Conservation (phyloP, 2,888 invertebrate genomes). For the Drosophila phalerata region DNA sequence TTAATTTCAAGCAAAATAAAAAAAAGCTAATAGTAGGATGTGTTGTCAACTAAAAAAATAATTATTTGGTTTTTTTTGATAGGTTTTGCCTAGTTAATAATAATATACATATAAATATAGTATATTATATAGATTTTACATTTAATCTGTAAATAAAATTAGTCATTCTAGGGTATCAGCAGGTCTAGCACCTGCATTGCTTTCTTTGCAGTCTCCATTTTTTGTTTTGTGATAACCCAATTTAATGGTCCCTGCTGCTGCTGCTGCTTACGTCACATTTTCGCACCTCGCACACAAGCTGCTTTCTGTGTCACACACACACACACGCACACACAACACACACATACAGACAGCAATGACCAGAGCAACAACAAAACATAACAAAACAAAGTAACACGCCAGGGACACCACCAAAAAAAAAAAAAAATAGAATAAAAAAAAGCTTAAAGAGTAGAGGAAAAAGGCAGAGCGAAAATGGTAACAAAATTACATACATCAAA, state of each 20-base stretch:
- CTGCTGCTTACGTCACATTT: conserved; percentile 73
- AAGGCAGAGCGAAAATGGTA: conserved; percentile 62
- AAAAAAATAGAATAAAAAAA: background rate
- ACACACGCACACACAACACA: conserved; percentile 36
- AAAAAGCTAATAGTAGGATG: too few species aligned
- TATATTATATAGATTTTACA: too few species aligned
- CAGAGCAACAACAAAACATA: conserved; percentile 29
- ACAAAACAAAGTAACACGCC: conserved; percentile 45
- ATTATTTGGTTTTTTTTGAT: too few species aligned
- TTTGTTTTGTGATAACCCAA: conserved; percentile 64
- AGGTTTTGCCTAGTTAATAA: too few species aligned
- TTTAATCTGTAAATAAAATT: too few species aligned
- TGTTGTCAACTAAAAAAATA: too few species aligned
- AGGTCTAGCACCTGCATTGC: conserved; percentile 10
- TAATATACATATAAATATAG: too few species aligned
- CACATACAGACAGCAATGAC: conserved; percentile 28
- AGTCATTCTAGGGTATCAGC: conserved; percentile 11
- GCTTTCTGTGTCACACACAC: conserved; percentile 73
- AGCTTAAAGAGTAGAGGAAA: conserved; percentile 12
- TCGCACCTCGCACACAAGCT: conserved; percentile 73
- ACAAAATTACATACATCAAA: conserved; percentile 79
- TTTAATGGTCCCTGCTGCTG: conserved; percentile 63
- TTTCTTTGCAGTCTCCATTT: conserved; percentile 3
- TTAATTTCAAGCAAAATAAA: too few species aligned
- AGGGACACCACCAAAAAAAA: conserved; percentile 51